A percentile compares a stretch with the other conserved stretches of the same genome.
These are phyloP conservation scores for Pseudococcus viburni DNA, from an alignment of 2,888 invertebrate genomes.

Conservation along the genomic window DNA sequence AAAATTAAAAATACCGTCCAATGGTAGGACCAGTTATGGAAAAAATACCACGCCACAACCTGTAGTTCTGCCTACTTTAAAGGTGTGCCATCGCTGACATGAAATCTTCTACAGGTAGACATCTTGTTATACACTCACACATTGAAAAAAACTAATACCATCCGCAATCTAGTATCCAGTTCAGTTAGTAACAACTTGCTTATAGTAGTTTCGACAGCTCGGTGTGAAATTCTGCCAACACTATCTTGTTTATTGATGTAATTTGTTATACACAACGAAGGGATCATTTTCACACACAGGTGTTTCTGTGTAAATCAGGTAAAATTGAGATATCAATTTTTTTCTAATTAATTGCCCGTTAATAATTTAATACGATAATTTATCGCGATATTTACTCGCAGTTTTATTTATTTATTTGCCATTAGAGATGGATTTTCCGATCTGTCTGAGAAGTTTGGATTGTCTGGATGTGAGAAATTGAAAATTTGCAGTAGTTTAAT, in stretches of 20 bases:
- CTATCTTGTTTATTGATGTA: slow-evolving; percentile 65
- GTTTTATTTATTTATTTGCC: neutral
- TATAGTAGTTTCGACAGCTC: slow-evolving; percentile 60
- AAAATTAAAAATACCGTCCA: slow-evolving; percentile 36
- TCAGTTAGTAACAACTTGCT: slow-evolving; percentile 41
- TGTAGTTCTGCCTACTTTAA: slow-evolving; percentile 57
- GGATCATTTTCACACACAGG: slow-evolving; percentile 65
- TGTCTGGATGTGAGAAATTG: no score
- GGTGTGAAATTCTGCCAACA: slow-evolving; percentile 65
- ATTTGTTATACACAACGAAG: slow-evolving; percentile 55
- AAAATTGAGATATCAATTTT: slow-evolving; percentile 61
- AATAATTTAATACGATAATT: slow-evolving; percentile 38
- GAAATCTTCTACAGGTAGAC: neutral
- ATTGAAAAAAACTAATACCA: slow-evolving; percentile 38
- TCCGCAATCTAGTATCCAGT: slow-evolving; percentile 53
- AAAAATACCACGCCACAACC: slow-evolving; percentile 38
- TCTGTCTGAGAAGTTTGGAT: neutral
- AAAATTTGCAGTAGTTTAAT: neutral
- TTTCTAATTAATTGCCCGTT: slow-evolving; percentile 30
- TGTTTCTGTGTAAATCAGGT: slow-evolving; percentile 64
- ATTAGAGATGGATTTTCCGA: neutral
- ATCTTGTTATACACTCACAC: slow-evolving; percentile 29
- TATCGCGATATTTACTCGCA: neutral
- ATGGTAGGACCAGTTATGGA: slow-evolving; percentile 31
- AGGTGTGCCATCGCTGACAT: slow-evolving; percentile 57